Conservation (phyloP, 1,140 invertebrate species). For the Caenorhabditis inopinata region DNA sequence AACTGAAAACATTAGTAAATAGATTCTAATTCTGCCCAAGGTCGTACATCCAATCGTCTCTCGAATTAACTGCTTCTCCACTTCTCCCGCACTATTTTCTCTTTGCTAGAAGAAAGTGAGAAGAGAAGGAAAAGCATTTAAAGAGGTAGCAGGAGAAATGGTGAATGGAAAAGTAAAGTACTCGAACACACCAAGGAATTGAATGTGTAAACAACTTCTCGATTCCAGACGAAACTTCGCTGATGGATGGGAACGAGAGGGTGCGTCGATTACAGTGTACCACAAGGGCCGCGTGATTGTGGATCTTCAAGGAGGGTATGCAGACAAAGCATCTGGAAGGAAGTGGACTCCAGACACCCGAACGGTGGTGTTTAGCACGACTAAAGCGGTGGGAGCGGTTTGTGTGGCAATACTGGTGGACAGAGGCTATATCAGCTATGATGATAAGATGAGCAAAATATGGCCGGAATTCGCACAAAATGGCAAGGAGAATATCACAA, state of each 20-base stretch:
- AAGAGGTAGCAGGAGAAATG: too few relatives aligned
- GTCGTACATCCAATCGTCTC: background rate
- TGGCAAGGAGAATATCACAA: slow-evolving; percentile 68
- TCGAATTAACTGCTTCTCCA: background rate
- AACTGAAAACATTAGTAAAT: too few relatives aligned
- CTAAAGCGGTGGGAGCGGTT: slow-evolving; percentile 66
- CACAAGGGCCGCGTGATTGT: slow-evolving; percentile 59
- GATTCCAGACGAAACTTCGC: slow-evolving; percentile 56
- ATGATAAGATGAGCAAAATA: slow-evolving; percentile 66
- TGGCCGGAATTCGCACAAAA: slow-evolving; percentile 69
- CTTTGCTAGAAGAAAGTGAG: background rate
- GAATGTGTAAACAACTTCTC: background rate
- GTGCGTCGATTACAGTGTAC: slow-evolving; percentile 60
- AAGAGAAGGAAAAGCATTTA: background rate
- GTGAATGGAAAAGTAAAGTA: too few relatives aligned
- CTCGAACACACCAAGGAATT: too few relatives aligned
- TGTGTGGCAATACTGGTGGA: slow-evolving; percentile 67
- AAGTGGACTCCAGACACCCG: slow-evolving; percentile 56
- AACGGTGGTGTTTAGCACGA: slow-evolving; percentile 61
- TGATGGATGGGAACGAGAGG: slow-evolving; percentile 64
- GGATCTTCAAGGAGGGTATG: slow-evolving; percentile 60
- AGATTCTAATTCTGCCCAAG: too few relatives aligned
- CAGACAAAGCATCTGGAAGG: slow-evolving; percentile 52
- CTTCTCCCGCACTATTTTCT: background rate
- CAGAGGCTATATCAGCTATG: slow-evolving; percentile 66